Percentiles rank a stretch among this genome's conserved stretches.
Conservation (phyloP, 2,888 invertebrate genomes). For the Scotopteryx bipunctaria region DNA sequence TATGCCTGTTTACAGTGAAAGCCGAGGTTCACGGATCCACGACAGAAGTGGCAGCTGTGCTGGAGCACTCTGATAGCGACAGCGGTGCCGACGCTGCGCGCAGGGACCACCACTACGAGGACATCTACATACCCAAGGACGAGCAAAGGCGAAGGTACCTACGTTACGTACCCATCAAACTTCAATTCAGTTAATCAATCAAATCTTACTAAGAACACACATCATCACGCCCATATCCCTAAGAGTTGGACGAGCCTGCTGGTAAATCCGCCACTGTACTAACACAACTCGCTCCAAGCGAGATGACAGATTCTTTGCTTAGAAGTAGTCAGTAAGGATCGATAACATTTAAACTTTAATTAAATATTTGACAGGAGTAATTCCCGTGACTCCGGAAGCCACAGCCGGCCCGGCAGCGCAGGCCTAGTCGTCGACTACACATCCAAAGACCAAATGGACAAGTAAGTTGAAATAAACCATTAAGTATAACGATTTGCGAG, state of each 20-base stretch:
- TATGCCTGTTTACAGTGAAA: constrained; percentile 86
- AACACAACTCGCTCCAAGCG: too few relatives aligned
- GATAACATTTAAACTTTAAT: background rate
- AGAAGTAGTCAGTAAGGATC: background rate
- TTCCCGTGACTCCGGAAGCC: constrained; percentile 88
- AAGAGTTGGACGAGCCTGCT: too few relatives aligned
- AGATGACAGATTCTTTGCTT: too few relatives aligned
- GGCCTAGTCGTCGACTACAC: constrained; percentile 72
- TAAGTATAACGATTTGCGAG: too few relatives aligned
- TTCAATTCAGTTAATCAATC: too few relatives aligned
- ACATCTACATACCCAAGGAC: constrained; percentile 89
- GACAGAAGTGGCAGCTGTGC: constrained; percentile 60
- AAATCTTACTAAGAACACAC: too few relatives aligned
- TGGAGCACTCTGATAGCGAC: constrained; percentile 72
- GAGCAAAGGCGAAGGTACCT: constrained; percentile 69
- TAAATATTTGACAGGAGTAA: constrained; percentile 67
- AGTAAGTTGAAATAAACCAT: constrained; percentile 45
- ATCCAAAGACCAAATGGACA: constrained; percentile 68
- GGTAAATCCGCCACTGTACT: too few relatives aligned
- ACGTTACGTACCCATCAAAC: too few relatives aligned
- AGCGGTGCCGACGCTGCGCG: constrained; percentile 72
- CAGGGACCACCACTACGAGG: constrained; percentile 89
- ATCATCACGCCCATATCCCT: too few relatives aligned
- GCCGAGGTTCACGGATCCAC: constrained; percentile 91
- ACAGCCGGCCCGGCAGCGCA: constrained; percentile 88